These are phyloP conservation scores for Abrostola tripartita DNA, from an alignment of 2,888 invertebrate genomes.

Conservation along the genomic window DNA sequence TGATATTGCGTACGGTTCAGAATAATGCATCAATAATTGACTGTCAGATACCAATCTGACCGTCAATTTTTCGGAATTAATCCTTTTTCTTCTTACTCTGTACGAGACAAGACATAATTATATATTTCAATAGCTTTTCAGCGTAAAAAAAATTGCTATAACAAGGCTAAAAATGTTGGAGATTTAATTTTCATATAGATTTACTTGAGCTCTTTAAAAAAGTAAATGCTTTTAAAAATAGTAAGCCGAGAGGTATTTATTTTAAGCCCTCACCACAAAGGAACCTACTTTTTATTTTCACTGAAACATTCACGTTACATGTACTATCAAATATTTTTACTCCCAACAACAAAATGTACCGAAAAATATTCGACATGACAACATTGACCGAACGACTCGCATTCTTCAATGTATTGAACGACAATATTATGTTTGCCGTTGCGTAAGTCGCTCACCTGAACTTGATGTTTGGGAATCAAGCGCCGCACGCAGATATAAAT, in stretches of 20 bases:
- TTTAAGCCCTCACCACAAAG: constrained; percentile 17
- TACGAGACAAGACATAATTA: no score
- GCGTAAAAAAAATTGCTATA: no score
- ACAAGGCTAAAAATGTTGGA: not conserved
- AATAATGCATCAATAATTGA: not conserved
- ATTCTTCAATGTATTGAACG: constrained; percentile 61
- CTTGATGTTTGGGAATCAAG: constrained; percentile 35
- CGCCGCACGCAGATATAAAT: constrained; percentile 36
- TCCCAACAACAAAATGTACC: constrained; percentile 53
- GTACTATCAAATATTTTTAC: constrained; percentile 52
- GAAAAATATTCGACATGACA: constrained; percentile 56
- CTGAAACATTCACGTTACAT: constrained; percentile 17
- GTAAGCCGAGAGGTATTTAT: not conserved
- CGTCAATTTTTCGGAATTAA: no score
- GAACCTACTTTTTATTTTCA: constrained; percentile 24
- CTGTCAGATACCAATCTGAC: no score
- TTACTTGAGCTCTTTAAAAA: not conserved
- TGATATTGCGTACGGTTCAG: not conserved
- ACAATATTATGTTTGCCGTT: constrained; percentile 59
- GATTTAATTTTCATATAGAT: not conserved
- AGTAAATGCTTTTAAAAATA: constrained; percentile 12
- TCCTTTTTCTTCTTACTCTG: no score
- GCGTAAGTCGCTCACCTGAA: constrained; percentile 34
- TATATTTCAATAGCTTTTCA: no score
- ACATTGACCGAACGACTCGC: constrained; percentile 62